Percentiles rank a stretch among this genome's conserved stretches.
Conservation (phyloP, 2,797 vertebrate genomes). For the Ptychadena robeensis region DNA sequence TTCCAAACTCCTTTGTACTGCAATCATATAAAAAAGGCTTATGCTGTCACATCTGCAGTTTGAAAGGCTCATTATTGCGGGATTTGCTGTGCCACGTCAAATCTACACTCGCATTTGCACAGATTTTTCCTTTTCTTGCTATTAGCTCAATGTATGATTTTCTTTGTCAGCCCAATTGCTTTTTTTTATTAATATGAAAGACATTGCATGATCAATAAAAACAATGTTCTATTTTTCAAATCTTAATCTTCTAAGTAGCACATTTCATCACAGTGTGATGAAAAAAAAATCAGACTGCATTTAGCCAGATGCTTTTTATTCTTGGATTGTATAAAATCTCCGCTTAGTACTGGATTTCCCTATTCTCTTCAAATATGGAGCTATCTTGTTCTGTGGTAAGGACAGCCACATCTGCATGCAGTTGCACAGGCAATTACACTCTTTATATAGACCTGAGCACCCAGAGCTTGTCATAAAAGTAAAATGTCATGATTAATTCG, state of each 20-base stretch:
- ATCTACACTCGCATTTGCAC: constrained; percentile 28
- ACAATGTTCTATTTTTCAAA: constrained; percentile 51
- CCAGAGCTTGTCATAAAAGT: background rate
- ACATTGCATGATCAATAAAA: constrained; percentile 49
- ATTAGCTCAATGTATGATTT: constrained; percentile 24
- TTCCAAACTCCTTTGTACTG: constrained; percentile 52
- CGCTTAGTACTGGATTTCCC: constrained; percentile 1
- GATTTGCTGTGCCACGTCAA: constrained; percentile 45
- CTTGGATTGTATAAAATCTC: constrained; percentile 10
- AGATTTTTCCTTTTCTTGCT: constrained; percentile 24
- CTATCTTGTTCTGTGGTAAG: background rate
- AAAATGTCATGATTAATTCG: background rate
- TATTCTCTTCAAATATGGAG: background rate
- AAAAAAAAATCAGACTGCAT: constrained; percentile 34
- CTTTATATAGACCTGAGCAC: background rate
- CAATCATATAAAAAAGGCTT: constrained; percentile 39
- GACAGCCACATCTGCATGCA: background rate
- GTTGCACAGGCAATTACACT: background rate
- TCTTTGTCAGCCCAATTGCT: constrained; percentile 55
- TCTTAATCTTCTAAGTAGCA: constrained; percentile 48
- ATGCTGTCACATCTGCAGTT: background rate
- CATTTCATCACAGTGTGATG: constrained; percentile 45
- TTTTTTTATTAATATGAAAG: constrained; percentile 48
- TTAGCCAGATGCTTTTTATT: constrained; percentile 32
- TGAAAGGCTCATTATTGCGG: constrained; percentile 34